Evolutionary conservation across 2,113 vertebrate genomes (phyloP), one percentile per base, ranked within the genome.

Genomic region (Cacatua alba): DNA sequence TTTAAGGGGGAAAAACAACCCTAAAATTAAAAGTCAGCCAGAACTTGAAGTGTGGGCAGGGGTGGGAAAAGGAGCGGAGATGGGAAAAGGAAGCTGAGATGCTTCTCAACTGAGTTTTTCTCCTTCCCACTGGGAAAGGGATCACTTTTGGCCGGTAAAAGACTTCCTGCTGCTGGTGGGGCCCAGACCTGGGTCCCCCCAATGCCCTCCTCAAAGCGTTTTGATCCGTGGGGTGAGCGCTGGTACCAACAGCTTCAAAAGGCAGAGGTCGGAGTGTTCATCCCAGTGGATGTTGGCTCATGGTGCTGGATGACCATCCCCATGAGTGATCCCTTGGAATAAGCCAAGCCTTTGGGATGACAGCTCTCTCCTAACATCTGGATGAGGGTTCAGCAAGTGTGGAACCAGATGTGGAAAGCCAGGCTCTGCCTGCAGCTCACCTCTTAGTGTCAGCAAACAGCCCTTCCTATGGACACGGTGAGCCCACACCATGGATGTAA

Each of bases 11-110:
- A 24, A 41, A 35, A 57, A 57, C 39, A 14, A 21, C 6, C n/a
- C n/a, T 57, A 94, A 92, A 96, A 93, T 44, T 71, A 20, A 79
- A 96, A 94, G 90, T 96, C 93, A 96, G 96, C 91, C 96, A 82
- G 94, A 97, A 96, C 84, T 86, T 76, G 81, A 72, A 95, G 92
- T 88, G 88, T 81, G 95, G 89, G 95, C 94, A 93, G 62, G 82
- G 82, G 55, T 2, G 3, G 1, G 17, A 69, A 49, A 88, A 91
- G 86, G 90, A 96, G 86, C 78, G 55, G 88, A 92, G 89, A 67
- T 17, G 17, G 33, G 55, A 9, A 23, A 57, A 57, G 33, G 33
- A 57, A 57, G 91, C 84, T 55, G 88, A 95, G 89, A 67, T 13
- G 19, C 62, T 87, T 83, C 78, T 79, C 16, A 4, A 44, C 39